Evolutionary conservation across 2,888 invertebrate species (phyloP).

Genomic region (Cynaeus angustus): DNA sequence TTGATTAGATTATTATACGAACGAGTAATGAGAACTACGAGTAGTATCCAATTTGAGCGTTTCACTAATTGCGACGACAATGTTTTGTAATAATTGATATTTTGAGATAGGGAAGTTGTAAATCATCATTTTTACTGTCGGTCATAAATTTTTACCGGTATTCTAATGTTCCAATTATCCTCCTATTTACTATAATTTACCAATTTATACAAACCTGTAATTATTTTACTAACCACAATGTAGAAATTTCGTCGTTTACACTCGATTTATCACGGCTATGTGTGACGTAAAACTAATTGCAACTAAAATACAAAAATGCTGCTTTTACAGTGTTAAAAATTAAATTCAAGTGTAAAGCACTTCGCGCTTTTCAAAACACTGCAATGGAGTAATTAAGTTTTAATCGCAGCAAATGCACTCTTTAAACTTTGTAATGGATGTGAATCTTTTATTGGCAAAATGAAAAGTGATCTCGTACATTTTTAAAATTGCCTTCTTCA

Average conservation of each 20-base stretch:
- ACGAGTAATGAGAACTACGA: constrained; percentile 14
- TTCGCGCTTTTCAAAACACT: constrained; percentile 2
- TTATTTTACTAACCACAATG: constrained; percentile 3
- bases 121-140: constrained; percentile 32
- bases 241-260: constrained; percentile 1
- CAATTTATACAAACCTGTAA: background rate
- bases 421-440: constrained; percentile 1
- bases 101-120: constrained; percentile 31
- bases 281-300: background rate
- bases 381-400: constrained; percentile 4
- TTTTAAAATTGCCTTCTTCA: background rate
- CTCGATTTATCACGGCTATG: background rate
- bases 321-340: background rate
- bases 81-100: constrained; percentile 27
- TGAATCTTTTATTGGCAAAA: background rate
- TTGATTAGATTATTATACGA: background rate
- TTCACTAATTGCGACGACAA: constrained; percentile 14
- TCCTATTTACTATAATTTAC: constrained; percentile 32
- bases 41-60: background rate
- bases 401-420: background rate
- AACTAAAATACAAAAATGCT: constrained; percentile 2
- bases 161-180: constrained; percentile 31
- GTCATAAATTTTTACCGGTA: constrained; percentile 28
- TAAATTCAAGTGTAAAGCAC: background rate
- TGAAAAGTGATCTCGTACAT: background rate